Base-by-base conservation (phyloP, 2,113 vertebrate genomes). In the Mustela nigripes region DNA sequence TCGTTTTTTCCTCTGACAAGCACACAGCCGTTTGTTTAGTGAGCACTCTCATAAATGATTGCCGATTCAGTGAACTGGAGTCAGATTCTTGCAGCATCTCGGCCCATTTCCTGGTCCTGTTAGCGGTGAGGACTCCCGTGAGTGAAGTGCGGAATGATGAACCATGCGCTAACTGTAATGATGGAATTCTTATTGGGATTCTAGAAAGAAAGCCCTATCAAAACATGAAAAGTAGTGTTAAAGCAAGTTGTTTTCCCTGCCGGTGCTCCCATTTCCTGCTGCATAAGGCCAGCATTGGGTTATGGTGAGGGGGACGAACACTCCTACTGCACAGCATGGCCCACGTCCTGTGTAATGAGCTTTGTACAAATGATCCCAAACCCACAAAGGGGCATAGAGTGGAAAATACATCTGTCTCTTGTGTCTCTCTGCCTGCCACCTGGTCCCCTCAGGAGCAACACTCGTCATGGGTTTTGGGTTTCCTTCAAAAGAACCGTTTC, bases 281-380 rank as follows among this genome's bases (percentile, higher is more conserved):
- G 19, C 26, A 33, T 12, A 6, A 62, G n/a, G 21, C 93, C 28
- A 7, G 31, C n/a, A 0, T 3, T 11, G 26, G 4, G 31, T 45
- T 28, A 7, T 33, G 14, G 31, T 18, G 14, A 31, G n/a, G 48
- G 5, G 7, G 33, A 18, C 19, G 24, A 1, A 7, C 0, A 0
- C 21, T 7, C 21, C 39, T 78, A 5, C 53, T 18, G 1, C 22
- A 16, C 26, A 67, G 60, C 15, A 1, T 12, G 79, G 33, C 48
- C 45, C 1, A 5, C 0, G 5, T 4, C 82, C 7, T 0, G 21
- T 2, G 22, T 74, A 33, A 24, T 60, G 7, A 24, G 45, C 62
- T 31, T 26, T 22, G 45, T 50, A 71, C 9, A 74, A 69, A 16
- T 73, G 89, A 71, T 31, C 53, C 14, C 69, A 1, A 82, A 78